Evolutionary conservation across 1,140 invertebrate genomes (phyloP).

Genomic region (Chionoecetes opilio): DNA sequence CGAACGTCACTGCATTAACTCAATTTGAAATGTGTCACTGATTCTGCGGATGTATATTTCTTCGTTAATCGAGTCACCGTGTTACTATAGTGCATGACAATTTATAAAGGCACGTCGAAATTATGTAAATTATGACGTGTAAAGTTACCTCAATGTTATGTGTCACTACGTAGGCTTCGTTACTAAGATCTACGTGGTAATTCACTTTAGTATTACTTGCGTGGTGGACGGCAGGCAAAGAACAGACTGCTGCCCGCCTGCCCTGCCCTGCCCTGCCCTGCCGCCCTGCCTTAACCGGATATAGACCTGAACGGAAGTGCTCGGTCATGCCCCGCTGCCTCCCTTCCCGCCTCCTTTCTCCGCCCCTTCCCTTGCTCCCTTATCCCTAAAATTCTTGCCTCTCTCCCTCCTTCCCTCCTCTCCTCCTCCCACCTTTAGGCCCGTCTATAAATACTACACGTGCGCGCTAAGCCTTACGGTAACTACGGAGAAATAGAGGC

Average conservation of each 20-base stretch:
- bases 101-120: too few species aligned
- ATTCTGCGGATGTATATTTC: too few species aligned
- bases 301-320: slow-evolving; percentile 18
- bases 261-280: not conserved
- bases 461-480: too few species aligned
- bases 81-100: too few species aligned
- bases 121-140: too few species aligned
- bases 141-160: not conserved
- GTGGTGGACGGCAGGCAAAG: not conserved
- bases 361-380: not conserved
- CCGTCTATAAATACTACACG: too few species aligned
- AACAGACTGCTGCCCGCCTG: not conserved
- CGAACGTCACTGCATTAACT: too few species aligned
- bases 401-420: not conserved
- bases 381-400: not conserved
- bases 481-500: too few species aligned
- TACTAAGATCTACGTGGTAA: not conserved
- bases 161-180: not conserved
- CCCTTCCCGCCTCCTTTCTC: not conserved
- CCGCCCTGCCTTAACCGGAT: not conserved
- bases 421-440: not conserved
- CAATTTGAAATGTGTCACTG: too few species aligned
- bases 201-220: too few species aligned
- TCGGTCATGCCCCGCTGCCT: not conserved
- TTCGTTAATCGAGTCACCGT: too few species aligned